phyloP scores from a whole-genome alignment of 37 sponge, comb jelly and placozoan species.

The Cliona cf. orientalis region DNA sequence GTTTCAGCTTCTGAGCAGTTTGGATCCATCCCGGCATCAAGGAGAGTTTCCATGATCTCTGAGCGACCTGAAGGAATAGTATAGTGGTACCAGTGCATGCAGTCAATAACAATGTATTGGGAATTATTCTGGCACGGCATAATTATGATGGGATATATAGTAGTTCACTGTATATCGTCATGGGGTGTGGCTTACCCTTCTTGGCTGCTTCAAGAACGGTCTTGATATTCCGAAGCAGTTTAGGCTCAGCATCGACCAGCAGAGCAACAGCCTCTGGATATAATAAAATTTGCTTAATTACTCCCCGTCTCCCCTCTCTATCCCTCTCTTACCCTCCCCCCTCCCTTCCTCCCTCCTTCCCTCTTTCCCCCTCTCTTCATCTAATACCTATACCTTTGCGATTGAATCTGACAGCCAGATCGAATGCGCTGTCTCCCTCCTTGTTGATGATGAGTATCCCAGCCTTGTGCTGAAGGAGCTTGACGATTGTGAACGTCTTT shows the following conservation, averaged over 20 bases:
- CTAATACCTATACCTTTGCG: conserved; percentile 64
- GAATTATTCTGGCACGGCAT: too few relatives aligned
- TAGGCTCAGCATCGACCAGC: conserved; percentile 75
- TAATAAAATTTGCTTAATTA: too few relatives aligned
- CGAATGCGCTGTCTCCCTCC: conserved; percentile 80
- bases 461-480: conserved; percentile 68
- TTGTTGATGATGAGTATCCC: conserved; percentile 46
- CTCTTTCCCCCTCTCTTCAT: too few relatives aligned
- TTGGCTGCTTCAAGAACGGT: conserved; percentile 63
- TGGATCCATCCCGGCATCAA: conserved; percentile 82
- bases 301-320: too few relatives aligned
- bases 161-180: neutral
- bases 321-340: neutral
- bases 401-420: conserved; percentile 80
- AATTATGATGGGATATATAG: neutral
- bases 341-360: too few relatives aligned
- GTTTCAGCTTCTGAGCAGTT: conserved; percentile 49
- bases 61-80: conserved; percentile 39
- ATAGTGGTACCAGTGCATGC: too few relatives aligned
- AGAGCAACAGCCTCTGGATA: conserved; percentile 73
- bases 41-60: conserved; percentile 70
- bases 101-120: too few relatives aligned
- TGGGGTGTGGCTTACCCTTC: conserved; percentile 41
- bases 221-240: conserved; percentile 23
- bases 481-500: conserved; percentile 76